phyloP scores from a whole-genome alignment of 2,888 invertebrate genomes.

The Mythimna loreyi region DNA sequence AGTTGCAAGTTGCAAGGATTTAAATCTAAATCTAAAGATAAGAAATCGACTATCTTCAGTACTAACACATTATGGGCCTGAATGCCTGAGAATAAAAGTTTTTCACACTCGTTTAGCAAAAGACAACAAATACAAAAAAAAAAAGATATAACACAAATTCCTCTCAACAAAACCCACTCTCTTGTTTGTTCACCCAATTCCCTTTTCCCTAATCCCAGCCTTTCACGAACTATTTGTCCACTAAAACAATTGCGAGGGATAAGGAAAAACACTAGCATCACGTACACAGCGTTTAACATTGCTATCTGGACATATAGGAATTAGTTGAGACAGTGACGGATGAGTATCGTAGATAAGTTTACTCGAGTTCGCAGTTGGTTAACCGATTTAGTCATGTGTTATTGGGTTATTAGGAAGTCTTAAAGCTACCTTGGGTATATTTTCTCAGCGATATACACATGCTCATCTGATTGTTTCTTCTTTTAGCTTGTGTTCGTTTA shows the following conservation, averaged over 20 bases:
- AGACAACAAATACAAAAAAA: too few species aligned
- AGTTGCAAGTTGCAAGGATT: too few species aligned
- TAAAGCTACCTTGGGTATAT: slow-evolving; percentile 6
- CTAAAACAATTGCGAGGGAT: slow-evolving; percentile 75
- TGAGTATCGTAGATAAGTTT: slow-evolving; percentile 57
- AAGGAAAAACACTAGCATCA: slow-evolving; percentile 78
- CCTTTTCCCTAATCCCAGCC: slow-evolving; percentile 68
- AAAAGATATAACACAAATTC: too few species aligned
- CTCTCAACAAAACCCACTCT: slow-evolving; percentile 33
- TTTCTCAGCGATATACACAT: background rate
- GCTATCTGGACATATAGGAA: slow-evolving; percentile 62
- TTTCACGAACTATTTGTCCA: slow-evolving; percentile 80
- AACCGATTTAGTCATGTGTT: slow-evolving; percentile 42
- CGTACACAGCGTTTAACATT: slow-evolving; percentile 54
- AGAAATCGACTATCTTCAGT: too few species aligned
- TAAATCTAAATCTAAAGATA: too few species aligned
- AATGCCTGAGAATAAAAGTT: too few species aligned
- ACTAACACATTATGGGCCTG: too few species aligned
- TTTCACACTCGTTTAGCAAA: too few species aligned
- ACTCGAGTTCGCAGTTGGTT: slow-evolving; percentile 41
- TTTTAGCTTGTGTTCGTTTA: too few species aligned
- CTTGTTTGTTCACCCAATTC: slow-evolving; percentile 43
- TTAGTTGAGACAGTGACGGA: slow-evolving; percentile 65
- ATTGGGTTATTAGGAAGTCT: slow-evolving; percentile 49
- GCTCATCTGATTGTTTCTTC: too few species aligned